Base-by-base conservation (phyloP, 2,888 invertebrate genomes). In the Drosophila stalkeri region DNA sequence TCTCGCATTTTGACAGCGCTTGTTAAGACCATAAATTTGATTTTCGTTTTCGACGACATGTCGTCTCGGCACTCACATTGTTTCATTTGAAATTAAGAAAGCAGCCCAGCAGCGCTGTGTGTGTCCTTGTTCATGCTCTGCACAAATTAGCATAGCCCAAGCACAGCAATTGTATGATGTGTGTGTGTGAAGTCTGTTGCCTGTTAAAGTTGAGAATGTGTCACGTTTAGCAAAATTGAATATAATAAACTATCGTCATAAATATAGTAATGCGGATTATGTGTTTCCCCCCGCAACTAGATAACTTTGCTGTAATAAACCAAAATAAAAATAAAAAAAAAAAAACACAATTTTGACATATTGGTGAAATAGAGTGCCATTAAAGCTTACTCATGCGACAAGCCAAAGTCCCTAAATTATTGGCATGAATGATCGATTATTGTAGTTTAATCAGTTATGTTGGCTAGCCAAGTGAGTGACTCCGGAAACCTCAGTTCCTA, bases 1-100 rank as follows among this genome's bases (percentile, higher is more conserved):
- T 89, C 88, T 90, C 84, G 69, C 86, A 89, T 86, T 89, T 85
- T 89, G 88, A 85, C 89, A 87, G 82, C 81, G 77, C 84, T 75
- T 89, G 84, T 80, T 84, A 79, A 76, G 77, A 74, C 86, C 80
- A 89, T 89, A 90, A 89, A 89, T 89, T 86, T 86, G 75, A 84
- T 88, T 89, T 80, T 81, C 82, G 75, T 75, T 75, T 75, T 66
- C 75, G 77, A 64, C 80, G 74, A 75, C 81, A 80, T 78, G 67
- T 69, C 54, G 54, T 27, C 37, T 57, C 64, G 71, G 64, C 78
- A 64, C 62, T 64, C 69, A 69, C 82, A 74, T 80, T 86, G 89
- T 89, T 86, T 82, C 78, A 79, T 82, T 77, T 63, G 72, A 87
- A 89, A 86, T 90, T 89, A 90, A 87, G 82, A 84, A 87, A 75